phyloP scores from a whole-genome alignment of 2,888 invertebrate genomes.

The Ophonus ardosiacus region DNA sequence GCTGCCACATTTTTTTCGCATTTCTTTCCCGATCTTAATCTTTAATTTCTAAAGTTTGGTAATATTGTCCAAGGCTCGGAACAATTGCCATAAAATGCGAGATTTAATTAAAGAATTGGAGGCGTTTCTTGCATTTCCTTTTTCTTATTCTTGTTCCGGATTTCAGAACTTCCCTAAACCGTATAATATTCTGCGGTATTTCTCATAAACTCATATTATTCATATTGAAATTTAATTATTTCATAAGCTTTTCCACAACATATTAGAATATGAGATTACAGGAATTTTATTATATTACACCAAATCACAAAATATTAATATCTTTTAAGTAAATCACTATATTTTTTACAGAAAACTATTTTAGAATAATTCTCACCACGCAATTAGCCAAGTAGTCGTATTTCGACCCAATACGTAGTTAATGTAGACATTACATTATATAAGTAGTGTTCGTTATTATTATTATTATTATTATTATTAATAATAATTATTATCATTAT shows the following conservation, averaged over 20 bases:
- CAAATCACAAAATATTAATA: too few species aligned
- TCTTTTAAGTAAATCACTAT: too few species aligned
- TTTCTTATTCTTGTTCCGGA: constrained; percentile 2
- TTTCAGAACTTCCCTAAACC: not conserved
- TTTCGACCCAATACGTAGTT: too few species aligned
- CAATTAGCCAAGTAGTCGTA: too few species aligned
- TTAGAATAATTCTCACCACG: too few species aligned
- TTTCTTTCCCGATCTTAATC: constrained; percentile 31
- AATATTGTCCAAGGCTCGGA: constrained; percentile 13
- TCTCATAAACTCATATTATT: constrained; percentile 27
- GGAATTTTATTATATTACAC: too few species aligned
- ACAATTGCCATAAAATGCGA: constrained; percentile 49
- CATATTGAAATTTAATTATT: constrained; percentile 43
- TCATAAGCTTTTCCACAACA: not conserved
- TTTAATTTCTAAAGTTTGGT: constrained; percentile 30
- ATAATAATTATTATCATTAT: too few species aligned
- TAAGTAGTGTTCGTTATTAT: too few species aligned
- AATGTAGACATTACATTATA: too few species aligned
- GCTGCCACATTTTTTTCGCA: constrained; percentile 1
- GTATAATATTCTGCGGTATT: constrained; percentile 8
- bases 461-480: too few species aligned
- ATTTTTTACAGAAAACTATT: too few species aligned
- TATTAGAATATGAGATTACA: too few species aligned
- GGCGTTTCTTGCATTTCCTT: constrained; percentile 14
- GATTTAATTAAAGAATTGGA: constrained; percentile 45